Evolutionary conservation across 2,888 invertebrate genomes (phyloP), one percentile per base, ranked within the genome.

Genomic region (Melieria picta): DNA sequence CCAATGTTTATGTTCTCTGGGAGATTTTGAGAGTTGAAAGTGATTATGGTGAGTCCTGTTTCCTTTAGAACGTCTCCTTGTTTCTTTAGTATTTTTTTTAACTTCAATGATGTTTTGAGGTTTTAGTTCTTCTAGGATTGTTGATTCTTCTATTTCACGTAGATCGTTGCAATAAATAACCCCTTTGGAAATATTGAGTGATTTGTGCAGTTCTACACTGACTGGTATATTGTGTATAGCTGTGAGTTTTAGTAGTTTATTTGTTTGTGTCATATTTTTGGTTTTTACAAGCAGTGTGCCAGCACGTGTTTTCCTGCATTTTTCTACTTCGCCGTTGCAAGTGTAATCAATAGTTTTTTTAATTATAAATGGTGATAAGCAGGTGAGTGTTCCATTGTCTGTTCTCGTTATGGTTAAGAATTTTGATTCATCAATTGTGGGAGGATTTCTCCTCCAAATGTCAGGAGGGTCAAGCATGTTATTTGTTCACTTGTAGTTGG

Each of bases 111-210:
- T 58, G 30, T 58, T 58, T 7, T 58, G 58, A 2, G 13, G 30
- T 58, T 58, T 58, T 58, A 58, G 13, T 58, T 58, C 58, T 9
- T 13, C 13, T 5, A 58, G 58, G 30, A 58, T 58, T 13, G 10
- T 10, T 16, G 58, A n/a, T 58, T 58, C 30, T 7, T 10, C 4
- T 9, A 58, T 58, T 6, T 16, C 58, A 16, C 58, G 58, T 5
- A 58, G 4, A 30, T 58, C 58, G 1, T 13, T 16, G 13, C 16
- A 58, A 4, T 58, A 16, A 16, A 58, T 58, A 9, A 58, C 30
- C 6, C 30, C 58, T 58, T 58, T 58, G 4, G 30, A 58, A 10
- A 16, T 6, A 4, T 58, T 58, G 1, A 58, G 58, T 58, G 58
- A 4, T 58, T 58, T 58, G 58, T 58, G 58, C 3, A 58, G 30